Evolutionary conservation across 2,113 vertebrate species (phyloP).

Genomic region (Puntigrus tetrazona): DNA sequence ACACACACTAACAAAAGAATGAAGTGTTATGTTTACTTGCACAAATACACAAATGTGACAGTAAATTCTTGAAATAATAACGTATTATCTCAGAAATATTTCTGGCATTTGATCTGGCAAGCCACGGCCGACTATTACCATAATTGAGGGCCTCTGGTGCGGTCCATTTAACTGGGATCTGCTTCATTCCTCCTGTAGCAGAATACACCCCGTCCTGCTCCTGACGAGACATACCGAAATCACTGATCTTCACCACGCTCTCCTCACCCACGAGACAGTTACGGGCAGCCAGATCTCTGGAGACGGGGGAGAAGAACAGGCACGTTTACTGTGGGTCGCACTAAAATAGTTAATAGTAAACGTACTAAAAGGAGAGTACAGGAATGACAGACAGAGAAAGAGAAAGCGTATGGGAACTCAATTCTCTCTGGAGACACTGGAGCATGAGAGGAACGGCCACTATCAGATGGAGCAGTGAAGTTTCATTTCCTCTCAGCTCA

Average conservation of each 20-base stretch:
- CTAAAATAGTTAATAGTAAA: not conserved
- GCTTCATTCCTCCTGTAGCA: constrained; percentile 91
- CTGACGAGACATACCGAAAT: constrained; percentile 98
- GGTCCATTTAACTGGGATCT: constrained; percentile 99
- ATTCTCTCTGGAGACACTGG: not conserved
- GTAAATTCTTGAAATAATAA: too few species aligned
- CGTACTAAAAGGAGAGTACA: not conserved
- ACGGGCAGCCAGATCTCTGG: constrained; percentile 93
- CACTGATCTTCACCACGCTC: constrained; percentile 93
- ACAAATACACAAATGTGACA: too few species aligned
- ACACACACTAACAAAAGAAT: too few species aligned
- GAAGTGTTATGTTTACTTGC: too few species aligned
- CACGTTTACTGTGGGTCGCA: not conserved
- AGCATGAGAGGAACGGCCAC: not conserved
- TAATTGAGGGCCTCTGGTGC: constrained; percentile 97
- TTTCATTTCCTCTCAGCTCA: constrained; percentile 15
- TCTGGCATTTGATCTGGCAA: too few species aligned
- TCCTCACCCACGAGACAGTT: constrained; percentile 94
- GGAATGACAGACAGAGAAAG: not conserved
- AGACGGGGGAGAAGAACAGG: constrained; percentile 27
- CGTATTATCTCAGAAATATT: too few species aligned
- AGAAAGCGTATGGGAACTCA: not conserved
- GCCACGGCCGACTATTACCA: constrained; percentile 79
- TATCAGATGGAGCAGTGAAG: not conserved
- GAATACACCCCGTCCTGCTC: constrained; percentile 96